Evolutionary conservation across 1,140 invertebrate genomes (phyloP).

Genomic region (Conus ventricosus): DNA sequence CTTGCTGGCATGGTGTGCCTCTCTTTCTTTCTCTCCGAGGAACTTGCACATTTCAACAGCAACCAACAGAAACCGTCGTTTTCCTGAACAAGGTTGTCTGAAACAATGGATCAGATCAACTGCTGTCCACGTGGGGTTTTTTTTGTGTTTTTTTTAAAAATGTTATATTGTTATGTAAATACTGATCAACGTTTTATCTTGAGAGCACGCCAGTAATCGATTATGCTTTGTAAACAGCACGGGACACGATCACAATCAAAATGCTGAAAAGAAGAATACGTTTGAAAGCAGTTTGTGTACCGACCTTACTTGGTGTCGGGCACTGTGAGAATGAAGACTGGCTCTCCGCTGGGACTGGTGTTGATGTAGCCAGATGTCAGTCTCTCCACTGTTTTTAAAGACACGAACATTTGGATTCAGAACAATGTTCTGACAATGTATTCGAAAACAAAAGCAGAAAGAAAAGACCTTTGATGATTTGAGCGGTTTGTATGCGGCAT

Average conservation of each 20-base stretch:
- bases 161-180: background rate
- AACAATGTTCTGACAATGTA: no score
- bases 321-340: no score
- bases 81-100: background rate
- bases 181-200: background rate
- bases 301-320: no score
- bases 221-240: background rate
- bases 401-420: no score
- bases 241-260: background rate
- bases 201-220: background rate
- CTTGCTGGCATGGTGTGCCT: background rate
- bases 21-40: background rate
- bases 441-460: no score
- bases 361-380: no score
- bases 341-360: no score
- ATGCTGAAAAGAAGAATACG: background rate
- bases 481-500: background rate
- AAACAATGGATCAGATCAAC: background rate
- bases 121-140: background rate
- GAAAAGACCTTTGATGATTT: background rate
- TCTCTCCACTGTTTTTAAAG: no score
- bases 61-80: background rate
- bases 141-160: background rate
- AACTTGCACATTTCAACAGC: background rate
- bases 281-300: no score